phyloP scores from a whole-genome alignment of 2,113 vertebrate species.

The Acanthochromis polyacanthus region DNA sequence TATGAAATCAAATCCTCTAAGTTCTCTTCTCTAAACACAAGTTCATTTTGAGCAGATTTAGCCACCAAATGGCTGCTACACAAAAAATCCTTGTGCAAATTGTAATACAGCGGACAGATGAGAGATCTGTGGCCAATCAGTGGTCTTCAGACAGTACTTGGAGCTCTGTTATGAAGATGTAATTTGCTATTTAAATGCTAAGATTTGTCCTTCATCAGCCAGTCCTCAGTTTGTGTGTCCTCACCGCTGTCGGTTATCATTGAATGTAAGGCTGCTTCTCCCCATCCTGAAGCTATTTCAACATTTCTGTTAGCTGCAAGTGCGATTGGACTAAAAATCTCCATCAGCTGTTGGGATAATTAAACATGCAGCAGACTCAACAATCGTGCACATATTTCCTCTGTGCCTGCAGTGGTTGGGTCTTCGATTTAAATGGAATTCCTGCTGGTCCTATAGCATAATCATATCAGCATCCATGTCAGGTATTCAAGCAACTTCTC shows the following conservation, averaged over 20 bases:
- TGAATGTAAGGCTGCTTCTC: neutral
- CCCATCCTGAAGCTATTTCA: conserved; percentile 6
- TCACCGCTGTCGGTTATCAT: neutral
- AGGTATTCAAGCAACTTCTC: conserved; percentile 6
- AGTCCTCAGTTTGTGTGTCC: neutral
- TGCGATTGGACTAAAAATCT: neutral
- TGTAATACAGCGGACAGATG: conserved; percentile 55
- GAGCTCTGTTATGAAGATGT: conserved; percentile 43
- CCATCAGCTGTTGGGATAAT: conserved; percentile 42
- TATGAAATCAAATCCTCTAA: too few species aligned
- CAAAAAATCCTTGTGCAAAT: conserved; percentile 2
- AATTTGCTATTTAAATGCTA: conserved; percentile 35
- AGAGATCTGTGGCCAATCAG: conserved; percentile 21
- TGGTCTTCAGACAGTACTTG: conserved; percentile 34
- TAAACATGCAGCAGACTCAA: conserved; percentile 2
- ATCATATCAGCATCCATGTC: conserved; percentile 9
- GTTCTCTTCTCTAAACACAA: neutral
- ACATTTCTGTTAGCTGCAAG: neutral
- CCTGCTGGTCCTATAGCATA: neutral
- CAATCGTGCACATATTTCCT: neutral
- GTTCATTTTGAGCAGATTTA: neutral
- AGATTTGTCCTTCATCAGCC: conserved; percentile 36
- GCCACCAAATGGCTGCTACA: neutral
- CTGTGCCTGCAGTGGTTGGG: neutral
- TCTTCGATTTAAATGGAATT: neutral